Percentiles rank a stretch among this genome's conserved stretches.
These are phyloP conservation scores for Henricia sp. DNA, from an alignment of 53 echinoderm and acorn worm genomes.

Conservation along the genomic window DNA sequence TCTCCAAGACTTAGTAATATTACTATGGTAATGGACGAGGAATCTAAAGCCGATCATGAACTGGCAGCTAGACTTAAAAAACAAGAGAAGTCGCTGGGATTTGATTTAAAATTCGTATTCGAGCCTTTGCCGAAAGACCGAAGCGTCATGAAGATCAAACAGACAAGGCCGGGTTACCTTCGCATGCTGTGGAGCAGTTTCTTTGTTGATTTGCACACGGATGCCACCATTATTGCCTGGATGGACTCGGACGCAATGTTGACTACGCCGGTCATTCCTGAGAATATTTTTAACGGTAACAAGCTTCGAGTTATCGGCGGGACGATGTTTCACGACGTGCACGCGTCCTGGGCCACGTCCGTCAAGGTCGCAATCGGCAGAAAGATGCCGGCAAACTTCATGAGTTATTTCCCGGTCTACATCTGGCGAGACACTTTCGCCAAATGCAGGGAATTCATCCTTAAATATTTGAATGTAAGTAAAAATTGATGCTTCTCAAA, in stretches of 20 bases:
- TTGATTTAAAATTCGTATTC: neutral
- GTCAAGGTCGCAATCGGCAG: neutral
- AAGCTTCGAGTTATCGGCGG: too few relatives aligned
- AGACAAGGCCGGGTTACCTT: too few relatives aligned
- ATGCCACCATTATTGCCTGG: neutral
- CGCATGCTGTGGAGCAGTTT: neutral
- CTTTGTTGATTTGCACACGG: slow-evolving; percentile 7
- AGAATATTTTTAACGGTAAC: neutral
- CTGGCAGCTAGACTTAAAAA: neutral
- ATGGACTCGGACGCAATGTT: neutral
- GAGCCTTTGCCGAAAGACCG: neutral
- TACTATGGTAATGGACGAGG: neutral
- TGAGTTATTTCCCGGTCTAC: slow-evolving; percentile 3
- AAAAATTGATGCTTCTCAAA: too few relatives aligned
- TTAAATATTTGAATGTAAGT: slow-evolving; percentile 13
- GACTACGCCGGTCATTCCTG: neutral
- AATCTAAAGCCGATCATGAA: neutral
- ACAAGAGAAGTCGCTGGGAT: neutral
- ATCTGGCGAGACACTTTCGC: slow-evolving; percentile 12
- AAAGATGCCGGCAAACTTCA: neutral
- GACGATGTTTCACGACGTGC: neutral
- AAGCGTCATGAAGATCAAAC: neutral
- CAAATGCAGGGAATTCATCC: slow-evolving; percentile 7
- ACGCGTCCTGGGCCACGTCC: neutral
- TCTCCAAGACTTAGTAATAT: neutral